Base-by-base conservation (phyloP, 2,113 vertebrate species). In the Cardinalis cardinalis region DNA sequence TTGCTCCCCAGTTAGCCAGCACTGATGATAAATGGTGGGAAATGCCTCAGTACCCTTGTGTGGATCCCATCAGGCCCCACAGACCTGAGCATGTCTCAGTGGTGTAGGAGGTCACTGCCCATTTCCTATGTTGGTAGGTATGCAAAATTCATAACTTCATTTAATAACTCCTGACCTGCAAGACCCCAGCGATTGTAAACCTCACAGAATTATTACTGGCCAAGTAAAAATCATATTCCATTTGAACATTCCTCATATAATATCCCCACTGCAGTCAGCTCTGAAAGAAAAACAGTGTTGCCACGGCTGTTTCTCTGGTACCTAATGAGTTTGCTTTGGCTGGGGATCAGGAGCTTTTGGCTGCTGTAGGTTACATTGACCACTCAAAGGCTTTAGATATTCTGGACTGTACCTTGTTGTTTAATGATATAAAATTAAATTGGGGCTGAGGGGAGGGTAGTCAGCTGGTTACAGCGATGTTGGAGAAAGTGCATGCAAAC, bases 261-360 rank as follows among this genome's bases (percentile, higher is more conserved):
- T 92, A 93, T 89, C 87, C 92, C 94, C 94, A 66, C 43, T 93
- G 96, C 94, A 93, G 81, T 52, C 81, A 93, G 95, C 78, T 41
- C 88, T 87, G 85, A 81, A 85, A 90, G 94, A 59, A 92, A 85
- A 92, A 72, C 92, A 79, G 71, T 73, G 82, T 94, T 95, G 79
- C 61, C 74, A 88, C 6, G 34, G 85, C 95, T 92, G 87, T 87
- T 91, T 71, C 85, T 92, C 80, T 95, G 89, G 89, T 91, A 71
- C 85, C 86, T 95, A 95, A 96, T 94, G 85, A 95, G 93, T 95
- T 94, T 48, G 87, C 91, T 93, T 95, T 95, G 94, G 95, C 93
- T 75, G 80, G 24, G 46, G 78, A 93, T 94, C 94, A 92, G 94
- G 87, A 93, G 84, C 64, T 77, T 76, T 94, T 77, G 73, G 59